Base-by-base conservation (phyloP, 2,113 vertebrate genomes). In the Nipponia nippon region DNA sequence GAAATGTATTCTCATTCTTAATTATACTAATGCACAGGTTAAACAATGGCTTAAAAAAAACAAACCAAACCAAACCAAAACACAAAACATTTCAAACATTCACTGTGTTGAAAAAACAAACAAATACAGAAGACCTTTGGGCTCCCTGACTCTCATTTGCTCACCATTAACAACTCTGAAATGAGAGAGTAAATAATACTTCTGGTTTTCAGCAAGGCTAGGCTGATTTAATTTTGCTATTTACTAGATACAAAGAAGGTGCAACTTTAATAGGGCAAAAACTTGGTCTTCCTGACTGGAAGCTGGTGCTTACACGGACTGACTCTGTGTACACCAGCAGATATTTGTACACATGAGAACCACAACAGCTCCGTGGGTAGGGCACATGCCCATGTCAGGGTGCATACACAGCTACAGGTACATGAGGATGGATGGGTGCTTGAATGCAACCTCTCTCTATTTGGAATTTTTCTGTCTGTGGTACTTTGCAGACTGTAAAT, bases 381-480 rank as follows among this genome's bases (percentile, higher is more conserved):
- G n/a, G 18, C 16, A 49, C 0, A 0, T 27, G 20, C 6, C 13
- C 14, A 6, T 10, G 5, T 56, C 4, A 30, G 52, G 21, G 7
- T 71, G 13, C 6, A 7, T 11, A 16, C 16, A 30, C 44, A 70
- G 8, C 17, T 66, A 26, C 29, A 22, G 36, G 25, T 63, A 34
- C 3, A 6, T n/a, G 7, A 76, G 38, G 52, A 65, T 13, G 25
- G 21, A 38, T 46, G 44, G 21, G 17, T 58, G 15, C 11, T 75
- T 16, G 4, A 78, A 63, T n/a, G 13, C 12, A 49, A 61, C 30
- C 7, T 62, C 47, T 66, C 9, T 44, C 9, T 46, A 16, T 93
- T 34, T 73, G 65, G 89, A 82, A 79, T 47, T 61, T n/a, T 55
- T 58, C n/a, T 36, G 16, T 56, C 6, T 52, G 10, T 83, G 11